Conservation (phyloP, 2,113 vertebrate genomes). For the Calypte anna region DNA sequence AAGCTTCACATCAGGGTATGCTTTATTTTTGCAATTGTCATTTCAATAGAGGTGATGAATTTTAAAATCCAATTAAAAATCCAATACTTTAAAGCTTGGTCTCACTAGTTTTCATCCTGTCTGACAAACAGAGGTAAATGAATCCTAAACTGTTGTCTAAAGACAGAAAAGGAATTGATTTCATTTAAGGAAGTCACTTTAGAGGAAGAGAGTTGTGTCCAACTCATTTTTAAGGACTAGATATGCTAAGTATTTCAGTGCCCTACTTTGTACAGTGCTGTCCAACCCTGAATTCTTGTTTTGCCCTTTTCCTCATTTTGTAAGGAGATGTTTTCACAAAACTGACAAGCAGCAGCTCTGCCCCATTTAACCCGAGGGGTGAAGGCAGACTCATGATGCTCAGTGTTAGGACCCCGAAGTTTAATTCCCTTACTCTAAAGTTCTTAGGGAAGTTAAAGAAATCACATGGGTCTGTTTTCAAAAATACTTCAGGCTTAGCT, state of each 20-base stretch:
- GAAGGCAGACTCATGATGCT: background rate
- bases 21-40: background rate
- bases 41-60: background rate
- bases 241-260: background rate
- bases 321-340: background rate
- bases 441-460: background rate
- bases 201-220: background rate
- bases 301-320: background rate
- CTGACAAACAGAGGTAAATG: background rate
- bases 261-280: background rate
- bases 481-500: background rate
- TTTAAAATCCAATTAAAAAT: slow-evolving; percentile 28
- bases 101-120: background rate
- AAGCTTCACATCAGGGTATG: background rate
- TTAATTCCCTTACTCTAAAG: background rate
- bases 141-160: background rate
- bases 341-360: background rate
- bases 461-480: background rate
- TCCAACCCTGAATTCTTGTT: background rate
- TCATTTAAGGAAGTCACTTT: background rate
- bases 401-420: background rate
- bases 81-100: background rate
- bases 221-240: background rate
- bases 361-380: background rate
- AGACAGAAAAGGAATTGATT: background rate